phyloP scores from a whole-genome alignment of 2,888 invertebrate genomes.

The Patella ulyssiponensis region DNA sequence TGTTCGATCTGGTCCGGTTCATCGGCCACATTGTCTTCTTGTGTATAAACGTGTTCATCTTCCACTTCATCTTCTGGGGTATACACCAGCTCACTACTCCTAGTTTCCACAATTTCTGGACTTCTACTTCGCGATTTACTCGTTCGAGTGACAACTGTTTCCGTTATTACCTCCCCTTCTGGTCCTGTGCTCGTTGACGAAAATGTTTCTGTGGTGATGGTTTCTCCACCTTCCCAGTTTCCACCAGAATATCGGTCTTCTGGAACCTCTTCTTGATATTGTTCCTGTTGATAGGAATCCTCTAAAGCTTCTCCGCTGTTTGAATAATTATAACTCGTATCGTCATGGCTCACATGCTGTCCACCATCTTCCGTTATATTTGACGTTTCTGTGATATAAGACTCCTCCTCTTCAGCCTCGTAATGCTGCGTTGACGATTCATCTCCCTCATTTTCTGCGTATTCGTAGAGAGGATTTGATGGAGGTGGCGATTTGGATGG shows the following conservation, averaged over 20 bases:
- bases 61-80: too few relatives aligned
- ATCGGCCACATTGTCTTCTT: too few relatives aligned
- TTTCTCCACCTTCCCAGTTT: not conserved
- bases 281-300: not conserved
- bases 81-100: not conserved
- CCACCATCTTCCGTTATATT: not conserved
- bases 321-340: not conserved
- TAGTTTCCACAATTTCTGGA: not conserved
- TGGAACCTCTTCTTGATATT: not conserved
- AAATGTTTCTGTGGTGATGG: not conserved
- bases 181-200: constrained; percentile 3
- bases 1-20: too few relatives aligned
- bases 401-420: too few relatives aligned
- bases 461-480: not conserved
- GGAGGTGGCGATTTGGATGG: not conserved
- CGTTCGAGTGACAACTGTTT: not conserved
- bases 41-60: too few relatives aligned
- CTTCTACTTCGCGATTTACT: not conserved
- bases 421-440: not conserved
- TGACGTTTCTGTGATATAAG: not conserved
- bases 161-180: not conserved
- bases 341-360: not conserved
- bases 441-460: not conserved
- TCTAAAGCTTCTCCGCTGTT: not conserved
- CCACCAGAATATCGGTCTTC: not conserved